A percentile compares a stretch with the other conserved stretches of the same genome.
Conservation (phyloP, 2,797 vertebrate genomes). For the Iguana delicatissima region DNA sequence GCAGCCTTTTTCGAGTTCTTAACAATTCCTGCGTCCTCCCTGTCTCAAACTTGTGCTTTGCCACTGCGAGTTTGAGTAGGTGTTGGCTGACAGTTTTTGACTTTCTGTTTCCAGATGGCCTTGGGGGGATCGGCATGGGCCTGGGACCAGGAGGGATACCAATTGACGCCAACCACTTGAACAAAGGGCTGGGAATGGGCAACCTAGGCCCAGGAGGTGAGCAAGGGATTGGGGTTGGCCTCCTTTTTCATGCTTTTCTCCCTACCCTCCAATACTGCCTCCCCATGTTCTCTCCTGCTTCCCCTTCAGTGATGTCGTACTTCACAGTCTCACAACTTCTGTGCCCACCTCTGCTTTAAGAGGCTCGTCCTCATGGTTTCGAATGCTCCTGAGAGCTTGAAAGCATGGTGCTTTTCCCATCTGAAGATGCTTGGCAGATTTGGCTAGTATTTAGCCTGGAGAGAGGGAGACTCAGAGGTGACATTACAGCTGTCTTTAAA, state of each 20-base stretch:
- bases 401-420: not conserved
- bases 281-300: not conserved
- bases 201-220: constrained; percentile 91
- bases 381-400: not conserved
- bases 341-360: not conserved
- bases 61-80: constrained; percentile 64
- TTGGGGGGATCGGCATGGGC: constrained; percentile 95
- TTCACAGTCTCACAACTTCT: too few species aligned
- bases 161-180: constrained; percentile 93
- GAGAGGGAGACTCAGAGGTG: too few species aligned
- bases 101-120: constrained; percentile 85
- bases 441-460: too few species aligned
- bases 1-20: not conserved
- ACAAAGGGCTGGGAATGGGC: constrained; percentile 92
- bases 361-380: too few species aligned
- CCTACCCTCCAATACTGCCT: too few species aligned
- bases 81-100: constrained; percentile 45
- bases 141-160: constrained; percentile 97
- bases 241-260: not conserved
- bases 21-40: not conserved
- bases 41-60: too few species aligned
- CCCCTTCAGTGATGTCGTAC: too few species aligned
- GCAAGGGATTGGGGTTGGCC: not conserved
- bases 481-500: too few species aligned
- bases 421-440: too few species aligned